These are phyloP conservation scores for Erpetoichthys calabaricus DNA, from an alignment of 2,797 vertebrate species.

Conservation along the genomic window DNA sequence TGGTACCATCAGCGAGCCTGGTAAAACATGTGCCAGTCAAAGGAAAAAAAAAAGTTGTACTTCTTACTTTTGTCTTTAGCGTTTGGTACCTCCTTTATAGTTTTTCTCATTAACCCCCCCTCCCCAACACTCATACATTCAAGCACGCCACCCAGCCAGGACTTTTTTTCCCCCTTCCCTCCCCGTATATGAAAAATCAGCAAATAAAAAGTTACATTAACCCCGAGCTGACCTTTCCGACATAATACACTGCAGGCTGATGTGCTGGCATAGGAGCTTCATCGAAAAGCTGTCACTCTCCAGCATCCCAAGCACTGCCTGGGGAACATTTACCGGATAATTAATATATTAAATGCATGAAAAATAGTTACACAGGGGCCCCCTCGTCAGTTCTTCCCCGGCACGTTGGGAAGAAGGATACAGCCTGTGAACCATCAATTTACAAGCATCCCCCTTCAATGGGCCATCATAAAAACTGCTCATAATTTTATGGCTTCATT, in stretches of 20 bases:
- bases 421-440: constrained; percentile 96
- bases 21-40: too few species aligned
- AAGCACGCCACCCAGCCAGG: too few species aligned
- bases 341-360: constrained; percentile 99
- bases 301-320: constrained; percentile 87
- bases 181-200: constrained; percentile 94
- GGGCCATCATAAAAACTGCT: constrained; percentile 98
- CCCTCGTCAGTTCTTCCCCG: constrained; percentile 60
- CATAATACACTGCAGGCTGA: constrained; percentile 95
- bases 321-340: constrained; percentile 98
- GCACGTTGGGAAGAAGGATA: constrained; percentile 68
- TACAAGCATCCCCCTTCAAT: constrained; percentile 96
- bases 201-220: constrained; percentile 99
- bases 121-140: constrained; percentile 26
- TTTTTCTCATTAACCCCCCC: constrained; percentile 38
- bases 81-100: constrained; percentile 40
- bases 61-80: too few species aligned
- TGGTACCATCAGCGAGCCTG: too few species aligned
- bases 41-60: too few species aligned
- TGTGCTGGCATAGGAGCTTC: constrained; percentile 77
- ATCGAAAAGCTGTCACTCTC: constrained; percentile 90
- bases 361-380: constrained; percentile 96
- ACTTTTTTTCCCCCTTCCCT: constrained; percentile 21
- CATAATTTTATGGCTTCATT: constrained; percentile 99
- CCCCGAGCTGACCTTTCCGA: constrained; percentile 89